Percentiles rank a stretch among this genome's conserved stretches.
Conservation (phyloP, 1,140 invertebrate genomes). For the Argopecten irradians region DNA sequence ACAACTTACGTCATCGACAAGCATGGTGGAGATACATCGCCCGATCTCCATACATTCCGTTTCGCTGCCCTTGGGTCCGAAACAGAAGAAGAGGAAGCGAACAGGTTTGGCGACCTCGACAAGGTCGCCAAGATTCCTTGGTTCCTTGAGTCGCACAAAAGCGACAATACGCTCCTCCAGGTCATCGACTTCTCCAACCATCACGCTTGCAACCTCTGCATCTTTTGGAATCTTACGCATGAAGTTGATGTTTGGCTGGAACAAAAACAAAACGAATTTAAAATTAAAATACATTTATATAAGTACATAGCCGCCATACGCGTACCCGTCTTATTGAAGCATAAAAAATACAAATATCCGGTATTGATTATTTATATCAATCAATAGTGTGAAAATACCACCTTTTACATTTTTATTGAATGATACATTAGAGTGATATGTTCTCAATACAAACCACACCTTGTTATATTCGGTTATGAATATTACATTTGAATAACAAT, state of each 20-base stretch:
- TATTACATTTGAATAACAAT: too few relatives aligned
- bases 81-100: constrained; percentile 86
- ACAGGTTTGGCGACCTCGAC: constrained; percentile 97
- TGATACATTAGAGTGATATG: too few relatives aligned
- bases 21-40: constrained; percentile 94
- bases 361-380: neutral
- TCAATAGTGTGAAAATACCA: neutral
- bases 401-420: too few relatives aligned
- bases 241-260: constrained; percentile 70
- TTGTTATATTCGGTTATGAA: too few relatives aligned
- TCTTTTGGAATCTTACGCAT: constrained; percentile 92
- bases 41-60: constrained; percentile 89
- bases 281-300: too few relatives aligned
- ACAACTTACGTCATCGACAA: constrained; percentile 88
- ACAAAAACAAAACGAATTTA: constrained; percentile 5
- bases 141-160: constrained; percentile 93
- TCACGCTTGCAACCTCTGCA: constrained; percentile 96
- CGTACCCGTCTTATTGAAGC: neutral
- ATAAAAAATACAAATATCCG: too few relatives aligned
- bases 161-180: constrained; percentile 90
- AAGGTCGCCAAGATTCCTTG: constrained; percentile 89
- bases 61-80: constrained; percentile 88
- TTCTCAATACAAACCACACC: too few relatives aligned
- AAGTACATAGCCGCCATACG: too few relatives aligned
- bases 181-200: constrained; percentile 98